A percentile compares a stretch with the other conserved stretches of the same genome.
Conservation (phyloP, 2,797 vertebrate species). For the Sebastes steindachneri region DNA sequence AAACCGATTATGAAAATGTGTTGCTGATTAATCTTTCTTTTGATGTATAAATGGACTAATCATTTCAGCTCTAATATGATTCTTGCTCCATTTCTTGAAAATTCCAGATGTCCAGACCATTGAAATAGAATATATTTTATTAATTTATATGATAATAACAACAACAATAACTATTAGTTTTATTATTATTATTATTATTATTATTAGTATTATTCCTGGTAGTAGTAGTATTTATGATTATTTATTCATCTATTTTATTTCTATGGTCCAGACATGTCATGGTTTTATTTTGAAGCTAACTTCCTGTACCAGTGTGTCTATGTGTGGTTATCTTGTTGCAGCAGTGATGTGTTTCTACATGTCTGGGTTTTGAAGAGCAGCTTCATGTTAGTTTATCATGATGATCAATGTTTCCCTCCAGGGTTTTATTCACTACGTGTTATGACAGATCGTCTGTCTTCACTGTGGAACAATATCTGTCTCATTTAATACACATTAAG, state of each 20-base stretch:
- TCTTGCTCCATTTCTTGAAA: not conserved
- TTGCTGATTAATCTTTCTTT: not conserved
- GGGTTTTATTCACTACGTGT: slow-evolving; percentile 1
- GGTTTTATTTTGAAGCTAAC: slow-evolving; percentile 55
- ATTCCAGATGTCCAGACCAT: not conserved
- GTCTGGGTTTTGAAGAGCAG: slow-evolving; percentile 31
- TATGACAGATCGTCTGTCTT: slow-evolving; percentile 3
- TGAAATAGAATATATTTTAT: too few species aligned
- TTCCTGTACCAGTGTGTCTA: slow-evolving; percentile 2
- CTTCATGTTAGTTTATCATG: slow-evolving; percentile 1
- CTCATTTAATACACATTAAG: not conserved
- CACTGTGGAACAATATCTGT: not conserved
- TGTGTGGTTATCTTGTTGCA: not conserved
- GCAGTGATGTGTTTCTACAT: slow-evolving; percentile 61
- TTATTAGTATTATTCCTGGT: too few species aligned
- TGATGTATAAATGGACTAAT: not conserved
- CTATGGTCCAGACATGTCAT: not conserved
- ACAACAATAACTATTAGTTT: too few species aligned
- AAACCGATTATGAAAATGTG: not conserved
- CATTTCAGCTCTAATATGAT: not conserved
- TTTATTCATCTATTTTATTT: too few species aligned
- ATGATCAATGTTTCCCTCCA: not conserved
- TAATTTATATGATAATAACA: too few species aligned
- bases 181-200: too few species aligned
- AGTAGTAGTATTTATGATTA: too few species aligned